phyloP scores from a whole-genome alignment of 2,797 vertebrate species.

The Poeciliopsis presidionis region DNA sequence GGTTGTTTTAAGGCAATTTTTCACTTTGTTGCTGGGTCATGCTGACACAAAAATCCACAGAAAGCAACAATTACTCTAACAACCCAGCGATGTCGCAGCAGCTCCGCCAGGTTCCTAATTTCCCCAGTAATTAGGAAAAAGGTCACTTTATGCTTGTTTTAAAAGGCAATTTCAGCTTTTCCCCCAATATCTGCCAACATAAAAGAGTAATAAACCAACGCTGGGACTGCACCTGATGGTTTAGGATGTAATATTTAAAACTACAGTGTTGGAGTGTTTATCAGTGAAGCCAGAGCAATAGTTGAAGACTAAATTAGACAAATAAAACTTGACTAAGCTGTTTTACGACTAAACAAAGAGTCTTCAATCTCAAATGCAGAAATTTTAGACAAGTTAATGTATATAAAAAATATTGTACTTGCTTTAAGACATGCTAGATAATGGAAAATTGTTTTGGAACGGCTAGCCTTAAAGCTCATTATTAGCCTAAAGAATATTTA shows the following conservation, averaged over 20 bases:
- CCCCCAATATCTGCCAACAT: background rate
- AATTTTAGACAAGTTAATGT: background rate
- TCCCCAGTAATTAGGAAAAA: constrained; percentile 20
- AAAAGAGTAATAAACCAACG: background rate
- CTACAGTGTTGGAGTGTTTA: background rate
- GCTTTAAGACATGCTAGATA: background rate
- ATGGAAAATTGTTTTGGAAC: background rate
- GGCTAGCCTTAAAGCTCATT: background rate
- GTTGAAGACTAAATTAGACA: background rate
- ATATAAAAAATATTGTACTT: background rate
- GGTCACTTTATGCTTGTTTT: constrained; percentile 4
- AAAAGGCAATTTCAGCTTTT: background rate
- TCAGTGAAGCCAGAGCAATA: background rate
- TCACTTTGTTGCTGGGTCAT: constrained; percentile 50
- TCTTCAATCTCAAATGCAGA: background rate
- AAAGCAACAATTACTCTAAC: constrained; percentile 33
- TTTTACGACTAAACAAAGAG: background rate
- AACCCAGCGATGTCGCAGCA: constrained; percentile 11
- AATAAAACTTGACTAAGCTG: background rate
- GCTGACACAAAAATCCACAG: constrained; percentile 28
- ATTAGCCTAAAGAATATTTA: background rate
- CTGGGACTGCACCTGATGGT: background rate
- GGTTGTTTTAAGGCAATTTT: constrained; percentile 46
- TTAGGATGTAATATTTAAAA: background rate
- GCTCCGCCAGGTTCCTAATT: constrained; percentile 24